Evolutionary conservation across 2,888 invertebrate species (phyloP).

Genomic region (Eupithecia dodoneata): DNA sequence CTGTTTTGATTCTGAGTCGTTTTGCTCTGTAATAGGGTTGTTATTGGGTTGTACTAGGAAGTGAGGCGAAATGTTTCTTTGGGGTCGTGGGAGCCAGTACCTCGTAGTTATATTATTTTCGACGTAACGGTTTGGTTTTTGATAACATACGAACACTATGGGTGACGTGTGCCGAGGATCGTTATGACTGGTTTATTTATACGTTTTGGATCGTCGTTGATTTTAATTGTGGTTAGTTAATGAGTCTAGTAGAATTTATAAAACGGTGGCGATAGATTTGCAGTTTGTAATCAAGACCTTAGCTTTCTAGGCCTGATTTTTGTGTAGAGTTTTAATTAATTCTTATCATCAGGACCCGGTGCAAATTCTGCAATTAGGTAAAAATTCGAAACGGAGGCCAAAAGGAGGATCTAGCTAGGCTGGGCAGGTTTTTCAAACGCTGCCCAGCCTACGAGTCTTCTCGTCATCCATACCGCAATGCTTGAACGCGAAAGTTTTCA

Average conservation of each 20-base stretch:
- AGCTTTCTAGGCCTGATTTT: background rate
- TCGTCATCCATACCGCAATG: too few relatives aligned
- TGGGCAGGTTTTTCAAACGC: too few relatives aligned
- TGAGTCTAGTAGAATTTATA: background rate
- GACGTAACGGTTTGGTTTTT: slow-evolving; percentile 75
- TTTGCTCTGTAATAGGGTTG: slow-evolving; percentile 59
- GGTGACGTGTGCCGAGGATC: slow-evolving; percentile 33
- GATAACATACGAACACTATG: slow-evolving; percentile 65
- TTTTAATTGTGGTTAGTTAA: background rate
- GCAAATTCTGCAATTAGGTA: too few relatives aligned
- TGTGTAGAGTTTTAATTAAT: background rate
- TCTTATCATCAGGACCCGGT: background rate
- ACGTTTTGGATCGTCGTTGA: background rate
- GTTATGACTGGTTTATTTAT: slow-evolving; percentile 25
- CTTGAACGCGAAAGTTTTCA: too few relatives aligned
- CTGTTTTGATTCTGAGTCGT: slow-evolving; percentile 42
- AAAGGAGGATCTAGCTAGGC: too few relatives aligned
- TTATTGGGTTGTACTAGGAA: slow-evolving; percentile 70
- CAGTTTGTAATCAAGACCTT: background rate
- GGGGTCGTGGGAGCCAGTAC: slow-evolving; percentile 80
- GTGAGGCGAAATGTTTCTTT: slow-evolving; percentile 76
- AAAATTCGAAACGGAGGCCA: too few relatives aligned
- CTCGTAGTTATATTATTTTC: slow-evolving; percentile 75
- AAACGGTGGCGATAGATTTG: slow-evolving; percentile 3
- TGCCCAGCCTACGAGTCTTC: too few relatives aligned